Base-by-base conservation (phyloP, 1,140 invertebrate species). In the Condylostylus longicornis region DNA sequence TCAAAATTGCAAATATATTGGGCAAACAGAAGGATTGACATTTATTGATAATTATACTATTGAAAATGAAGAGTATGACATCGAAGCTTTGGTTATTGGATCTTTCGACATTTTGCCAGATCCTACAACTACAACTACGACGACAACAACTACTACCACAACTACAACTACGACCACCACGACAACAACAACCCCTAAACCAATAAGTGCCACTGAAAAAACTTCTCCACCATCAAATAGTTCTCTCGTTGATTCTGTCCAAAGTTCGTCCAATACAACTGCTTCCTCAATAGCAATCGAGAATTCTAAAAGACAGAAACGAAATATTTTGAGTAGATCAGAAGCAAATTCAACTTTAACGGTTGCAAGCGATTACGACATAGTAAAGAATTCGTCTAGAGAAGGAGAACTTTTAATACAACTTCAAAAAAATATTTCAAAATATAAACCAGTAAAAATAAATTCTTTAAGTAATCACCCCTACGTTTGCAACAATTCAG, bases 1-100 rank as follows among this genome's bases (percentile, higher is more conserved):
- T 49, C 65, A 82, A 29, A 74, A 83, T 50, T 85, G 80, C 48
- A 62, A 68, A 43, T 78, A 75, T 58, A 69, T 77, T 38, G 80
- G 77, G 25, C 57, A 69, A 38, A 72, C 73, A 0, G 62, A 61
- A 33, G 67, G 75, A 53, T 68, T 72, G 20, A 55, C 62, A 17
- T 74, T 79, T 41, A 49, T 57, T 34, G 71, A 70, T 40, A 76
- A 72, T 47, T 84, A 80, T 50, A 65, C 66, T 2, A 61, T 65
- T 42, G 52, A 71, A 12, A 71, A 73, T 50, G 48, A 59, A 42
- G 61, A 67, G n/a, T 70, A 77, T 48, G 59, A 64, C n/a, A 55
- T 83, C 33, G 77, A 82, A 59, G 75, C 71, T 2, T 58, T 83
- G 32, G 66, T 83, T 7, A 62, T 79, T 12, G 77, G 71, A 6